These are phyloP conservation scores for Stictonetta naevosa DNA, from an alignment of 2,113 vertebrate genomes.

Conservation along the genomic window DNA sequence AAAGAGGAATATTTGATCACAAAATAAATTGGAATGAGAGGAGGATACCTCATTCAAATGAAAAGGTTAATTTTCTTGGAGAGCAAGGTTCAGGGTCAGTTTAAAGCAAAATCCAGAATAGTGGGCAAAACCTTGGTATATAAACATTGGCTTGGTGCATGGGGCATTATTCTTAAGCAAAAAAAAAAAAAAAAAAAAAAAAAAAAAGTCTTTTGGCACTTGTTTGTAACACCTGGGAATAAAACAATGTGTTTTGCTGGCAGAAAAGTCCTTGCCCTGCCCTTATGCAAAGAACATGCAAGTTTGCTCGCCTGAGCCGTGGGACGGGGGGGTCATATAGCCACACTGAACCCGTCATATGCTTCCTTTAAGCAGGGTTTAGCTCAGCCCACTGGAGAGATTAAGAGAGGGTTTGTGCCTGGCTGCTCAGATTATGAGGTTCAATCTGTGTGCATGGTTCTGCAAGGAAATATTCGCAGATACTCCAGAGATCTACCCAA, in stretches of 20 bases:
- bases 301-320: neutral
- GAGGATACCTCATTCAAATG: neutral
- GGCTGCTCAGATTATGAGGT: neutral
- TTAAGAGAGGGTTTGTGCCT: neutral
- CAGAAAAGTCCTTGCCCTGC: neutral
- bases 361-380: neutral
- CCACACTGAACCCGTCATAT: neutral
- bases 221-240: neutral
- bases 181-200: neutral
- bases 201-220: neutral
- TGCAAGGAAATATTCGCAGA: neutral
- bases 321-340: neutral
- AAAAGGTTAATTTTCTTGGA: neutral
- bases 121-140: neutral
- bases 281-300: neutral
- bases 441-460: neutral
- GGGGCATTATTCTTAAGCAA: neutral
- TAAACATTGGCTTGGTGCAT: neutral
- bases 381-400: neutral
- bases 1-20: neutral
- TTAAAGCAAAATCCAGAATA: neutral
- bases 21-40: neutral
- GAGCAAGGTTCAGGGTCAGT: neutral
- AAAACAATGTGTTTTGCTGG: neutral
- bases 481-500: neutral